Conservation (phyloP, 2,113 vertebrate genomes). For the Gymnarchus niloticus region DNA sequence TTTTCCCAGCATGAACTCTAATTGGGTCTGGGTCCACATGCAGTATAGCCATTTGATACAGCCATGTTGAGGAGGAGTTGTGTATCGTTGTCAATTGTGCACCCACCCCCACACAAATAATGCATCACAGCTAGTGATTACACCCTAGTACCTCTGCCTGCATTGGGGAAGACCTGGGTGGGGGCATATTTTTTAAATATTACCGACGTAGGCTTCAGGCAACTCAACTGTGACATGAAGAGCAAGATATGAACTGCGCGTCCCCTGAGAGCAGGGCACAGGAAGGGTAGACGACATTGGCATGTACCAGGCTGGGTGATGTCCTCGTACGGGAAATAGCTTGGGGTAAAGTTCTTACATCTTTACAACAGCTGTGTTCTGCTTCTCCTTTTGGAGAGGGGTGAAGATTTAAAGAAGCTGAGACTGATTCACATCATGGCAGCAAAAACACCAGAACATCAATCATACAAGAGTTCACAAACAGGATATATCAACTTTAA, state of each 20-base stretch:
- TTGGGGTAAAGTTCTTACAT: neutral
- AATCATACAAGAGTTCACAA: neutral
- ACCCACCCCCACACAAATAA: neutral
- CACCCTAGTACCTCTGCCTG: neutral
- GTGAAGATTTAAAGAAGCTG: neutral
- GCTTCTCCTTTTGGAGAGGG: neutral
- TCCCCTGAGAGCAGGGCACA: neutral
- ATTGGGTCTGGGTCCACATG: neutral
- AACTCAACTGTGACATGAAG: conserved; percentile 9
- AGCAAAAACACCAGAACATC: neutral
- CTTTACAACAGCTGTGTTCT: neutral
- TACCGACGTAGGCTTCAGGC: neutral
- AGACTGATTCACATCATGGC: neutral
- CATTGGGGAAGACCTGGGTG: neutral
- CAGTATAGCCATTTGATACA: neutral
- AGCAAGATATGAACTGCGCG: neutral
- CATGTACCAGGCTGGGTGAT: neutral
- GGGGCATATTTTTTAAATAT: neutral
- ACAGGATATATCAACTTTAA: neutral
- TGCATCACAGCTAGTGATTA: neutral
- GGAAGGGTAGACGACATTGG: neutral
- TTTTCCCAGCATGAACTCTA: neutral
- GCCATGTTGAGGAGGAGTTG: neutral
- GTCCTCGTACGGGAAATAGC: neutral
- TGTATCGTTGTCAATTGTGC: neutral